Conservation (phyloP, 2,888 invertebrate genomes). For the Hypena proboscidalis region DNA sequence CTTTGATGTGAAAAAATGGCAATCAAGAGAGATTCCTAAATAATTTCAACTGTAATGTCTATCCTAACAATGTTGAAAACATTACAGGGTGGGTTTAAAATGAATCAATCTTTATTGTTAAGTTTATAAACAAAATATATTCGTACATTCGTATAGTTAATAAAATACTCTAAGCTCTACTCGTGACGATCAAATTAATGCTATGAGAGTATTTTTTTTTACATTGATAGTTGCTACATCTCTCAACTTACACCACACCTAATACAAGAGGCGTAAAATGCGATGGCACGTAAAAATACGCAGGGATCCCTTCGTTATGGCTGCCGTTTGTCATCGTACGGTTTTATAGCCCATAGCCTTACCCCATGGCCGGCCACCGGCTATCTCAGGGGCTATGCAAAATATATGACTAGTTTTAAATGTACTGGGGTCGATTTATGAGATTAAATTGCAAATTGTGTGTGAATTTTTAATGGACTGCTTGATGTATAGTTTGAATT, state of each 20-base stretch:
- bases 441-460: constrained; percentile 35
- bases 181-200: too few relatives aligned
- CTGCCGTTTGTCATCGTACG: constrained; percentile 69
- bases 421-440: constrained; percentile 33
- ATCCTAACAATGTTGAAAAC: not conserved
- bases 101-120: too few relatives aligned
- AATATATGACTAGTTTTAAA: constrained; percentile 42
- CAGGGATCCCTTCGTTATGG: constrained; percentile 59
- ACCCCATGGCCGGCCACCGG: constrained; percentile 54
- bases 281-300: constrained; percentile 67
- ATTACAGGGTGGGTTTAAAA: too few relatives aligned
- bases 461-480: constrained; percentile 33
- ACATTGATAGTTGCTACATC: constrained; percentile 3
- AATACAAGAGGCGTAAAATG: constrained; percentile 57
- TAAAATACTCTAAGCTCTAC: too few relatives aligned
- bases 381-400: constrained; percentile 44
- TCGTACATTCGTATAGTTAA: too few relatives aligned
- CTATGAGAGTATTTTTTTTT: too few relatives aligned
- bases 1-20: too few relatives aligned
- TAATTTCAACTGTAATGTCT: not conserved
- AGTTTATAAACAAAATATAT: too few relatives aligned
- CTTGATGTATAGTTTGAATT: not conserved
- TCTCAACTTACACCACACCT: constrained; percentile 20
- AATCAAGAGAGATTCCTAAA: too few relatives aligned
- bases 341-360: constrained; percentile 56